Evolutionary conservation across 2,113 vertebrate genomes (phyloP).

Genomic region (Cisticola juncidis): DNA sequence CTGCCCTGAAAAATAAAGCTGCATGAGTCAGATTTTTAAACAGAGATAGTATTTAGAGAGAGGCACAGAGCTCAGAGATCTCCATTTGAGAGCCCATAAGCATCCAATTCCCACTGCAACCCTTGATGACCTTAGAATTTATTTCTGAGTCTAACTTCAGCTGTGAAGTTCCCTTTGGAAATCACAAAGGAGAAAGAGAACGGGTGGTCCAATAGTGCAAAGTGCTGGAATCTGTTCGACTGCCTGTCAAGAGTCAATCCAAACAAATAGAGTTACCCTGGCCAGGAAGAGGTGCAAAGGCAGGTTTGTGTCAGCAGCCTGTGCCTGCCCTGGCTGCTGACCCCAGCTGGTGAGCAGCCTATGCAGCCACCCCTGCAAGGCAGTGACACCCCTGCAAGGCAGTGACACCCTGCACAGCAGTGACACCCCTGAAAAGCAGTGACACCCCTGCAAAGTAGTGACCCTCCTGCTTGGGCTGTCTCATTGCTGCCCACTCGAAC

Average conservation of each 20-base stretch:
- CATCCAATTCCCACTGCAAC: neutral
- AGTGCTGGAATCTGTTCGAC: neutral
- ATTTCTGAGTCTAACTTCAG: neutral
- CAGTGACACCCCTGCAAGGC: too few relatives aligned
- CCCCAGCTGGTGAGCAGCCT: neutral
- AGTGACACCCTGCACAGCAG: neutral
- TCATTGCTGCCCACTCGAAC: neutral
- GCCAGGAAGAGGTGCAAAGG: neutral
- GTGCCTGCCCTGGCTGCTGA: neutral
- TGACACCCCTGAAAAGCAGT: fast-evolving
- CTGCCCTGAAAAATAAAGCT: slow-evolving; percentile 37
- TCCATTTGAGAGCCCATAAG: neutral
- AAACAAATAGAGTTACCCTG: neutral
- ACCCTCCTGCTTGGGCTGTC: fast-evolving
- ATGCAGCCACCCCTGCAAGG: fast-evolving
- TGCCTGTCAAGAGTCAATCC: neutral
- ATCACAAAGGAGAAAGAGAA: neutral
- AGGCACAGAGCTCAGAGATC: neutral
- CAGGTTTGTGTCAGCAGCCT: neutral
- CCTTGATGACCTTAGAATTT: neutral
- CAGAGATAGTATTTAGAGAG: neutral
- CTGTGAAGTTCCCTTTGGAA: neutral
- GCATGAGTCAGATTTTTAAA: slow-evolving; percentile 39
- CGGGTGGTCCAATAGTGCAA: neutral
- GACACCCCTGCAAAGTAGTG: fast-evolving